phyloP scores from a whole-genome alignment of 1,140 invertebrate species.

The Monochamus saltuarius region DNA sequence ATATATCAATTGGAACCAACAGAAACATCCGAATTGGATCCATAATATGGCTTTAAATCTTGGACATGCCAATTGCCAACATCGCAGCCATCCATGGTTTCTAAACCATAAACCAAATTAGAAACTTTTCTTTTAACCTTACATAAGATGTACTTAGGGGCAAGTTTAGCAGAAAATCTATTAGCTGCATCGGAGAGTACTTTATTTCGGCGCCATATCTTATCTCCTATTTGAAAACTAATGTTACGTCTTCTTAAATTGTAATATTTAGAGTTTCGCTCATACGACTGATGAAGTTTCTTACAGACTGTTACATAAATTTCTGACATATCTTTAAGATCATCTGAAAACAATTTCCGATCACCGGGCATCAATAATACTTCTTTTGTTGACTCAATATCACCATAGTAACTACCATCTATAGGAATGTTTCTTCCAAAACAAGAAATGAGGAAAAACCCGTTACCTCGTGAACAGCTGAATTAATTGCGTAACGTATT shows the following conservation, averaged over 20 bases:
- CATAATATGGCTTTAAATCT: constrained; percentile 23
- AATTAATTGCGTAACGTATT: constrained; percentile 35
- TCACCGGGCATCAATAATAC: too few species aligned
- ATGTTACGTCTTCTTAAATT: constrained; percentile 7
- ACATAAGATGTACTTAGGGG: constrained; percentile 16
- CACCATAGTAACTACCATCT: too few species aligned
- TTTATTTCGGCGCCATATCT: constrained; percentile 12
- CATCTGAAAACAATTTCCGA: too few species aligned
- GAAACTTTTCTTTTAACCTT: too few species aligned
- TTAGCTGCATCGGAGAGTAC: constrained; percentile 17
- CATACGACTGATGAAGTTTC: not conserved
- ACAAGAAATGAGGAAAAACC: not conserved
- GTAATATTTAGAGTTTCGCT: constrained; percentile 9
- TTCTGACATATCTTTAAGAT: too few species aligned
- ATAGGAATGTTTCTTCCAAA: too few species aligned
- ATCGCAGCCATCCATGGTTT: not conserved
- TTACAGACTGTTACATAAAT: too few species aligned
- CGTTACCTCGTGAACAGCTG: constrained; percentile 39
- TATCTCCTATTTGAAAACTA: not conserved
- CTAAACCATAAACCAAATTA: too few species aligned
- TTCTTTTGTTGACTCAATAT: too few species aligned
- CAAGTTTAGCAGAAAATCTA: constrained; percentile 23
- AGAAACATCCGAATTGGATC: constrained; percentile 13
- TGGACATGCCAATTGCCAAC: constrained; percentile 27
- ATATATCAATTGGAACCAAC: constrained; percentile 3